Evolutionary conservation across 2,888 invertebrate species (phyloP).

Genomic region (Morpho deidamia): DNA sequence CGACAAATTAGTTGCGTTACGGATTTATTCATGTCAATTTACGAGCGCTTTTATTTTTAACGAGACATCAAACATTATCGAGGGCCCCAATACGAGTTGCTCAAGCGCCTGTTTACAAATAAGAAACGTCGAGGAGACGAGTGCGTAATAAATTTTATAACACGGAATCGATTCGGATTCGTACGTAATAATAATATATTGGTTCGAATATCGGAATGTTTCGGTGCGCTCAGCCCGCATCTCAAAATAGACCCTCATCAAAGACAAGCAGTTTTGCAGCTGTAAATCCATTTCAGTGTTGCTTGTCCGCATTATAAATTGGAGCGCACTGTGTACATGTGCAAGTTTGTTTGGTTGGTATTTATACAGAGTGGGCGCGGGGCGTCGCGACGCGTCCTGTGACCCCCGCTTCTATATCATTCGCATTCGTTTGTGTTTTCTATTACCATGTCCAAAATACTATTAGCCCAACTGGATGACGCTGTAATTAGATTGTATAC

Average conservation of each 20-base stretch:
- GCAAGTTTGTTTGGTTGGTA: conserved; percentile 38
- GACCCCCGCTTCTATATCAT: conserved; percentile 26
- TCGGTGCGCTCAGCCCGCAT: conserved; percentile 68
- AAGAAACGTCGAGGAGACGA: conserved; percentile 67
- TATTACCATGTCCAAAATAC: conserved; percentile 63
- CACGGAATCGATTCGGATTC: conserved; percentile 70
- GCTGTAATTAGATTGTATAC: conserved; percentile 58
- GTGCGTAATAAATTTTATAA: conserved; percentile 77
- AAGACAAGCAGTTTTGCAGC: conserved; percentile 77
- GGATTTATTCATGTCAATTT: conserved; percentile 69
- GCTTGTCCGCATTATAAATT: conserved; percentile 77
- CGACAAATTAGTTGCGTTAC: conserved; percentile 67
- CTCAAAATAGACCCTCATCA: conserved; percentile 77
- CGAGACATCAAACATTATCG: conserved; percentile 75
- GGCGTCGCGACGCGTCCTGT: conserved; percentile 19
- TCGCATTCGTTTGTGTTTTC: conserved; percentile 62
- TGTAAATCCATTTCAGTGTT: conserved; percentile 78
- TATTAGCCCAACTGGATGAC: conserved; percentile 60
- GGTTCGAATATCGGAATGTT: conserved; percentile 73
- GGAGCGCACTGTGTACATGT: conserved; percentile 45
- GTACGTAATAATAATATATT: conserved; percentile 76
- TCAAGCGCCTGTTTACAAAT: conserved; percentile 73
- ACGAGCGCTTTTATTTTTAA: conserved; percentile 71
- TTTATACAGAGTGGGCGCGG: conserved; percentile 33
- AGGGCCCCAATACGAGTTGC: conserved; percentile 55